Evolutionary conservation across 2,888 invertebrate species (phyloP), one percentile per base, ranked within the genome.

Genomic region (Sesia bembeciformis): DNA sequence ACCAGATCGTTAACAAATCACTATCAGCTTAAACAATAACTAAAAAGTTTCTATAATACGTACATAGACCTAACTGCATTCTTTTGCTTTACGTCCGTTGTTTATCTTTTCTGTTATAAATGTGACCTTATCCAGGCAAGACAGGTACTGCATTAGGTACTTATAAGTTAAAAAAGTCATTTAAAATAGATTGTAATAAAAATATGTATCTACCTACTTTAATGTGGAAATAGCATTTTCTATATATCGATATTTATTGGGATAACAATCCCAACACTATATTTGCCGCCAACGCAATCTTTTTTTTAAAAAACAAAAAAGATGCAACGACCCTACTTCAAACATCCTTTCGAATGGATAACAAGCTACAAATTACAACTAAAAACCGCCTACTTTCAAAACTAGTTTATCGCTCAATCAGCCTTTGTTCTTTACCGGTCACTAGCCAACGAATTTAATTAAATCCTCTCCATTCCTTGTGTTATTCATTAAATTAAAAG

Each of bases 371-470:
- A 70, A 69, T 68, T 64, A 68, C 40, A 50, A 70, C 60, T 60
- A 67, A 70, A 67, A 67, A 70, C 67, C 58, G 68, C 70, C 70
- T 72, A 76, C 76, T 74, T 77, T 76, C 73, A 58, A 78, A 83
- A 79, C 79, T 76, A 78, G 80, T 80, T 80, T 75, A 76, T 64
- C 23, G 23, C 64, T 58, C 57, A 56, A 64, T 62, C 60, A 56
- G 62, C 64, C 80, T 81, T 82, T 81, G 80, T 81, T 81, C 75
- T 68, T 62, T 61, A 63, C 67, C 67, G 68, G 60, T 58, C 63
- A 59, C 57, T 63, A 55, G 58, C 60, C 41, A 55, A 56, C 53
- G 53, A 56, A 55, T 23, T 42, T 43, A 40, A 39, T 42, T 53
- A 8, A 5, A 50, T 23, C 39, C 39, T 38, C 38, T 49, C 49